Base-by-base conservation (phyloP, 2,888 invertebrate genomes). In the Helicoverpa assulta region DNA sequence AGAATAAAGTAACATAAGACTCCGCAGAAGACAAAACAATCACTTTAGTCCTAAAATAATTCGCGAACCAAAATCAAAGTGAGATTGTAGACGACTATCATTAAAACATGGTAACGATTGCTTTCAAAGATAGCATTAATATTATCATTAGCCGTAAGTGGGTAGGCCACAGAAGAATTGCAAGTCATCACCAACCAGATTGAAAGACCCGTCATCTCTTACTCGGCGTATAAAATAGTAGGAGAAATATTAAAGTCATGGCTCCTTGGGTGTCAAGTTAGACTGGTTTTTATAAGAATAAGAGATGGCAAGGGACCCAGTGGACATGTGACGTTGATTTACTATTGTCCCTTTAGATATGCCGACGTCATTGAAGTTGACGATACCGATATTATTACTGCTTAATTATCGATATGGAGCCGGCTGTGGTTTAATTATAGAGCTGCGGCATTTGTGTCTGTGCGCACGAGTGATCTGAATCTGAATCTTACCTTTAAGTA, bases 291-390 rank as follows among this genome's bases (percentile, higher is more conserved):
- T 70, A 81, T 78, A 79, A 87, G 89, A 90, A 91, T 90, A 85
- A 83, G 81, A 86, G 88, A 90, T 87, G 85, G 86, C 88, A 87
- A 92, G 91, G 93, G 92, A 89, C 85, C 85, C 78, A 83, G 93
- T 93, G 94, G 94, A 95, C 95, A 94, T 92, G 91, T 93, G 95
- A 95, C 94, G 95, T 94, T 95, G 95, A 95, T 95, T 95, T 92
- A 91, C 91, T 91, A 94, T 94, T 95, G 95, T 94, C 88, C 87
- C 86, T 87, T 84, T 70, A 82, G 84, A 88, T 91, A 76, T 85
- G 93, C 92, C 91, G 91, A 93, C 91, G 93, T 94, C 94, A 95
- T 91, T 62, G 53, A 55, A 78, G 83, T 86, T 85, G 83, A 84
- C 84, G 83, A 83, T 86, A 82, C 77, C 76, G 80, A 83, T 87